Evolutionary conservation across 1,140 invertebrate species (phyloP).

Genomic region (Ladona fulva): DNA sequence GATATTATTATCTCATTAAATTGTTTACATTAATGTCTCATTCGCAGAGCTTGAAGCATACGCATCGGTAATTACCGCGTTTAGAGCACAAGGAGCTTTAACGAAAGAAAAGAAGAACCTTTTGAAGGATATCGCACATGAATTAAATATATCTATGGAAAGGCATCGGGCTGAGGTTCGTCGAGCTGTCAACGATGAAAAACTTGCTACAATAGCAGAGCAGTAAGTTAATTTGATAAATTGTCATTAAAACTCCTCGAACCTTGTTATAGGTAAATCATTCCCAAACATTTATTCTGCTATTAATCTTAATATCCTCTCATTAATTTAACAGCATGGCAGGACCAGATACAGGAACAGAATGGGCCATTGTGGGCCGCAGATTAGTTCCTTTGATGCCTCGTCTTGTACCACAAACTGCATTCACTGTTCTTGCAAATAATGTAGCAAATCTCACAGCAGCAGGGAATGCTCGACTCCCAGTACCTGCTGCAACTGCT

Average conservation of each 20-base stretch:
- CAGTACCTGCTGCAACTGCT: conserved; percentile 30
- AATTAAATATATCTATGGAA: conserved; percentile 79
- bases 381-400: conserved; percentile 71
- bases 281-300: conserved; percentile 14
- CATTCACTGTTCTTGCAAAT: conserved; percentile 77
- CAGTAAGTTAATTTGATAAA: conserved; percentile 49
- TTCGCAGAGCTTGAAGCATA: conserved; percentile 80
- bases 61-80: conserved; percentile 74
- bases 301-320: conserved; percentile 26
- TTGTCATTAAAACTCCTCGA: conserved; percentile 14
- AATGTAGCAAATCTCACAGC: conserved; percentile 44
- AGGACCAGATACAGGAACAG: conserved; percentile 67
- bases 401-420: conserved; percentile 68
- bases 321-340: conserved; percentile 50
- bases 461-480: conserved; percentile 40
- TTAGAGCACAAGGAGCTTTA: conserved; percentile 82
- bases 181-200: conserved; percentile 83
- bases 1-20: conserved; percentile 21
- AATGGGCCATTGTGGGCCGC: conserved; percentile 80
- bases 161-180: conserved; percentile 83
- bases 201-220: conserved; percentile 75
- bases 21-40: conserved; percentile 32
- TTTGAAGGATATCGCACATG: conserved; percentile 66
- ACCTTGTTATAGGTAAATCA: background rate
- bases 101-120: conserved; percentile 74